A percentile compares a stretch with the other conserved stretches of the same genome.
phyloP scores from a whole-genome alignment of 2,888 invertebrate species.

The Mactromeris polynyma region DNA sequence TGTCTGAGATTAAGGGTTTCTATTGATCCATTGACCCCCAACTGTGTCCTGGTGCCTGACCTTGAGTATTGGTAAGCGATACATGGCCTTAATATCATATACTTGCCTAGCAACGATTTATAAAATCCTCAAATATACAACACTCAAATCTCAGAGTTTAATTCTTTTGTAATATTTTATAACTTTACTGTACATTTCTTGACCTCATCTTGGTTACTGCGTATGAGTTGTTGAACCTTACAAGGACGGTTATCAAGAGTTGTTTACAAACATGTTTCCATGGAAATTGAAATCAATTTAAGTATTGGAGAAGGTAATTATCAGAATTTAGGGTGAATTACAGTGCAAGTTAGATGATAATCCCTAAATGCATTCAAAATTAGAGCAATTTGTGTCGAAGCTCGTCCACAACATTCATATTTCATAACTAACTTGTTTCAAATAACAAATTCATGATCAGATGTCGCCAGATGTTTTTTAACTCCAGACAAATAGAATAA shows the following conservation, averaged over 20 bases:
- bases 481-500: too few relatives aligned
- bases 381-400: too few relatives aligned
- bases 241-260: background rate
- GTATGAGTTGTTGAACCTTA: background rate
- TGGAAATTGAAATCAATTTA: background rate
- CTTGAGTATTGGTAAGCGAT: background rate
- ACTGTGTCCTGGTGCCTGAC: background rate
- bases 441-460: too few relatives aligned
- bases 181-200: background rate
- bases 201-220: background rate
- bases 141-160: background rate
- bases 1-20: background rate
- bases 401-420: too few relatives aligned
- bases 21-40: slow-evolving; percentile 21
- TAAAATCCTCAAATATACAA: background rate
- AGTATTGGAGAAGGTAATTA: background rate
- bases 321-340: too few relatives aligned
- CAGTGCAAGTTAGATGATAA: too few relatives aligned
- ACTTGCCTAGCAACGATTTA: background rate
- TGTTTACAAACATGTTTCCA: background rate
- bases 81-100: background rate
- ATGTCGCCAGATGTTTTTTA: too few relatives aligned
- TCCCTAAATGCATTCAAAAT: too few relatives aligned
- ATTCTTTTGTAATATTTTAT: background rate
- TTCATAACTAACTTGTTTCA: too few relatives aligned